A percentile compares a stretch with the other conserved stretches of the same genome.
phyloP scores from a whole-genome alignment of 2,888 invertebrate genomes.

The Desoria tigrina region DNA sequence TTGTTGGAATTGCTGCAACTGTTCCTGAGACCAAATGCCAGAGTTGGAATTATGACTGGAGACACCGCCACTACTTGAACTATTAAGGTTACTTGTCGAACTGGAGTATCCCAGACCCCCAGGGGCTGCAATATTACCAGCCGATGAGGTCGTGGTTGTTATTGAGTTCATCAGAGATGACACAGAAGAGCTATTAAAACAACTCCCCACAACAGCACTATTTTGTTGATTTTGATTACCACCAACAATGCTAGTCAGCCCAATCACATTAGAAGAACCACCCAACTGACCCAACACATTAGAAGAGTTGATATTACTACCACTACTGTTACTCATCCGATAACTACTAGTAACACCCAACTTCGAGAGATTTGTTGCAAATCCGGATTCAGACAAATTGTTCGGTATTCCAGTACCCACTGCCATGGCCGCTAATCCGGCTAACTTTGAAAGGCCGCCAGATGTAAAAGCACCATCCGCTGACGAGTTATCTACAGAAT shows the following conservation, averaged over 20 bases:
- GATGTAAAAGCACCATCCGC: slow-evolving; percentile 26
- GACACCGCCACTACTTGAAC: slow-evolving; percentile 37
- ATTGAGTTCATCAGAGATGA: slow-evolving; percentile 17
- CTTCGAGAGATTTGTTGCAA: slow-evolving; percentile 42
- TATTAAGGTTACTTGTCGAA: slow-evolving; percentile 32
- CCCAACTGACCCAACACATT: slow-evolving; percentile 45
- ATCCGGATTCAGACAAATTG: slow-evolving; percentile 42
- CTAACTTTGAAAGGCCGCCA: slow-evolving; percentile 38
- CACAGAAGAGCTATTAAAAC: slow-evolving; percentile 32
- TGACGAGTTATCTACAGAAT: slow-evolving; percentile 45
- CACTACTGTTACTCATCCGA: slow-evolving; percentile 40
- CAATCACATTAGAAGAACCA: slow-evolving; percentile 48
- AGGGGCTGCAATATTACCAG: slow-evolving; percentile 8
- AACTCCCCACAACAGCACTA: slow-evolving; percentile 35
- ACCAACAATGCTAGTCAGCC: slow-evolving; percentile 42
- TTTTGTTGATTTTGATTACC: slow-evolving; percentile 42
- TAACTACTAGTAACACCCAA: slow-evolving; percentile 44
- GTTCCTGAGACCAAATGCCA: slow-evolving; percentile 45
- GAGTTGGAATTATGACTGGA: slow-evolving; percentile 52
- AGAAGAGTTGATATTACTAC: slow-evolving; percentile 44
- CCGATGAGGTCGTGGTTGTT: slow-evolving; percentile 30
- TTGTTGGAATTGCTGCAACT: slow-evolving; percentile 47
- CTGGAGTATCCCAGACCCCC: slow-evolving; percentile 39
- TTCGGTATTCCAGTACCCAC: slow-evolving; percentile 43
- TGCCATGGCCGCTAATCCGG: slow-evolving; percentile 34